Percentiles rank a stretch among this genome's conserved stretches.
Evolutionary conservation across 2,113 vertebrate genomes (phyloP).

Genomic region (Coryphaenoides rupestris): DNA sequence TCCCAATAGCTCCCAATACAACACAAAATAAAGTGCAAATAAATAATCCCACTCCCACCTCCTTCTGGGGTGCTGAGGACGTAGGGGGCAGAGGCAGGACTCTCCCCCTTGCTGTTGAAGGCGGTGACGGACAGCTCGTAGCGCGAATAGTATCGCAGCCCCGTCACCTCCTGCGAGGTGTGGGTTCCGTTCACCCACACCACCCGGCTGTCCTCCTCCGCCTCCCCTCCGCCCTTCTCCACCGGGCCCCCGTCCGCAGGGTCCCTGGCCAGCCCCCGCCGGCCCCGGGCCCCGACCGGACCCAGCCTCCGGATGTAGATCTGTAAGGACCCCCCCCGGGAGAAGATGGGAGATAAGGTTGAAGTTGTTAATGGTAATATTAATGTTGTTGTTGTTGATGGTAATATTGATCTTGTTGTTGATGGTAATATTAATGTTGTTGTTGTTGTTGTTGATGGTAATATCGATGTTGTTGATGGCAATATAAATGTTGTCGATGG

Average conservation of each 20-base stretch:
- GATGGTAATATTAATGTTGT: too few relatives aligned
- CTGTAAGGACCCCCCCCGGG: constrained; percentile 32
- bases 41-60: constrained; percentile 67
- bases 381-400: too few relatives aligned
- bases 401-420: too few relatives aligned
- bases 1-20: not conserved
- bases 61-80: constrained; percentile 79
- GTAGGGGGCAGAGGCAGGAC: constrained; percentile 50
- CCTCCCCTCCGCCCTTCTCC: constrained; percentile 2
- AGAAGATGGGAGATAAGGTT: not conserved
- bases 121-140: constrained; percentile 70
- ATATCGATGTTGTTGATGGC: too few relatives aligned
- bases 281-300: constrained; percentile 17
- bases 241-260: not conserved
- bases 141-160: constrained; percentile 70
- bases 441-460: too few relatives aligned
- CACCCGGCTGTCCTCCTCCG: constrained; percentile 6
- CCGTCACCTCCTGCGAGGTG: constrained; percentile 43
- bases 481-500: too few relatives aligned
- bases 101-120: constrained; percentile 77
- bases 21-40: not conserved
- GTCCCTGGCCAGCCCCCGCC: constrained; percentile 30
- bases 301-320: constrained; percentile 56
- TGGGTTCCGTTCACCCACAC: constrained; percentile 31
- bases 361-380: not conserved